Conservation (phyloP, 2,888 invertebrate genomes). For the Meteorus cinctellus region DNA sequence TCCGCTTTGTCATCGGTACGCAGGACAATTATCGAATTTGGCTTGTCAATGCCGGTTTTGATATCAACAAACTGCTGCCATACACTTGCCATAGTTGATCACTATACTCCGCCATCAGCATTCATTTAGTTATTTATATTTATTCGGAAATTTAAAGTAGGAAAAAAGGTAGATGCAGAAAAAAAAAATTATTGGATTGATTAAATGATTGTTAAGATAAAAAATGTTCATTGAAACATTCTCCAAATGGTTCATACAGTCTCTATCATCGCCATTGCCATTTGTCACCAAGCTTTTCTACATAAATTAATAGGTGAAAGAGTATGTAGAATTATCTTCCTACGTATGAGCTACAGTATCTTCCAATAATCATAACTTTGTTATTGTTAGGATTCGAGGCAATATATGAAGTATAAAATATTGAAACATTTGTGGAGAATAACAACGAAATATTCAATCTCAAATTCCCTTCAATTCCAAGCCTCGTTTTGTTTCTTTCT, state of each 20-base stretch:
- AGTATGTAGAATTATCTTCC: neutral
- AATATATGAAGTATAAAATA: neutral
- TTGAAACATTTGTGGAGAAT: neutral
- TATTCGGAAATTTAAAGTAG: neutral
- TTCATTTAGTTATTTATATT: slow-evolving; percentile 27
- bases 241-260: neutral
- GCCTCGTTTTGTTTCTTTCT: slow-evolving; percentile 43
- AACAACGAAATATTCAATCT: neutral
- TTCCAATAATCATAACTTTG: neutral
- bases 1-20: slow-evolving; percentile 72
- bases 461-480: neutral
- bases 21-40: slow-evolving; percentile 17
- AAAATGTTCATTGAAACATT: neutral
- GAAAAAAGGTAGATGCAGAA: neutral
- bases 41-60: slow-evolving; percentile 17
- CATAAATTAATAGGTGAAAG: neutral
- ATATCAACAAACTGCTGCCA: slow-evolving; percentile 10
- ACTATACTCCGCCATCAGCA: slow-evolving; percentile 16
- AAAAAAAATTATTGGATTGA: neutral
- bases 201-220: neutral
- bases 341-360: neutral
- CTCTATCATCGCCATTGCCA: neutral
- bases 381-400: neutral
- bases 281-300: neutral
- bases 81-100: slow-evolving; percentile 27